Conservation (phyloP, 2,888 invertebrate genomes). For the Cerceris rybyensis region DNA sequence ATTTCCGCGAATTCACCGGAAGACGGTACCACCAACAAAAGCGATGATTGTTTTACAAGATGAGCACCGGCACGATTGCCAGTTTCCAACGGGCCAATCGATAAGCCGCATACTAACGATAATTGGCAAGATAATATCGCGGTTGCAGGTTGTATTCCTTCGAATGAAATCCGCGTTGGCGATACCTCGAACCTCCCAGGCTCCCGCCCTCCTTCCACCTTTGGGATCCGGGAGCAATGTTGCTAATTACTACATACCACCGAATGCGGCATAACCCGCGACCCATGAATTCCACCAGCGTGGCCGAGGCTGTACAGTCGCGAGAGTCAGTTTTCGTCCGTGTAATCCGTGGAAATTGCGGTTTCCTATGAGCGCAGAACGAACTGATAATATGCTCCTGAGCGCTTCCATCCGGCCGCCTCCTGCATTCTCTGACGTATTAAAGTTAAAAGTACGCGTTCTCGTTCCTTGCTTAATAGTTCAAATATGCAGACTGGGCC, state of each 20-base stretch:
- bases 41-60: too few relatives aligned
- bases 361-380: constrained; percentile 61
- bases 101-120: constrained; percentile 40
- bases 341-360: constrained; percentile 63
- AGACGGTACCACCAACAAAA: too few relatives aligned
- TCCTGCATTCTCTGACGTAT: constrained; percentile 43
- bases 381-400: constrained; percentile 62
- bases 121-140: constrained; percentile 61
- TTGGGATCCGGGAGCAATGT: constrained; percentile 72
- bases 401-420: constrained; percentile 10
- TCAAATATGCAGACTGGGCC: constrained; percentile 2
- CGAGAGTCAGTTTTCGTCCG: constrained; percentile 64
- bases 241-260: constrained; percentile 81
- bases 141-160: constrained; percentile 58
- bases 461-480: constrained; percentile 1
- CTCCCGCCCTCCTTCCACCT: constrained; percentile 53
- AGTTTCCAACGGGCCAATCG: constrained; percentile 9
- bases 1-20: too few relatives aligned
- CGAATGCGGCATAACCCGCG: constrained; percentile 80
- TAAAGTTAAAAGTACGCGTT: constrained; percentile 23
- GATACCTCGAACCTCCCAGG: constrained; percentile 33
- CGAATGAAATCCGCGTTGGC: constrained; percentile 64
- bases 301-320: constrained; percentile 55
- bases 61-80: not conserved
- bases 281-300: constrained; percentile 77